Conservation (phyloP, 2,113 vertebrate species). For the Hystrix cristata region DNA sequence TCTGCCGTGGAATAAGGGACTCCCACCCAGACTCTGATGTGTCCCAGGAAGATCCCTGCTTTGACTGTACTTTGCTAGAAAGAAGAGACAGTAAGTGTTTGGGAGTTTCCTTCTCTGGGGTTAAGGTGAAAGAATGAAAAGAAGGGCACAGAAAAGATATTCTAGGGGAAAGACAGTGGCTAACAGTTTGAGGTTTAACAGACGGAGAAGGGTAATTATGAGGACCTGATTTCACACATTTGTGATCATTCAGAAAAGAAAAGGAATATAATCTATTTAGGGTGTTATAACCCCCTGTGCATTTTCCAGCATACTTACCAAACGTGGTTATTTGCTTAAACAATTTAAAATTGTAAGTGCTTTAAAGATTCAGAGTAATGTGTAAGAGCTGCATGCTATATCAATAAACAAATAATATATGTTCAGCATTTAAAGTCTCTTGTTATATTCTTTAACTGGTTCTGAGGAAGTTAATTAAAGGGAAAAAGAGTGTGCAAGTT, state of each 20-base stretch:
- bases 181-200: neutral
- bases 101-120: neutral
- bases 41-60: neutral
- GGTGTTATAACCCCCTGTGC: neutral
- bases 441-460: neutral
- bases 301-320: neutral
- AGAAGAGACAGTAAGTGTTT: neutral
- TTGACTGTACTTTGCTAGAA: neutral
- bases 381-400: neutral
- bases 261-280: neutral
- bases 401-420: slow-evolving; percentile 24
- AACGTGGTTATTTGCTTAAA: slow-evolving; percentile 16
- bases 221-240: neutral
- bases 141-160: neutral
- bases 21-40: neutral
- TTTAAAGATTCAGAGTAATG: slow-evolving; percentile 26
- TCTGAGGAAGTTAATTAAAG: neutral
- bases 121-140: neutral
- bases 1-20: neutral
- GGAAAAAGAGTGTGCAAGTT: neutral
- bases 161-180: neutral
- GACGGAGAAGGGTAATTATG: neutral
- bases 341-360: neutral
- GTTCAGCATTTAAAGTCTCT: neutral
- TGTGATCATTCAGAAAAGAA: neutral